Base-by-base conservation (phyloP, 2,797 vertebrate genomes). In the Gorsachius magnificus region DNA sequence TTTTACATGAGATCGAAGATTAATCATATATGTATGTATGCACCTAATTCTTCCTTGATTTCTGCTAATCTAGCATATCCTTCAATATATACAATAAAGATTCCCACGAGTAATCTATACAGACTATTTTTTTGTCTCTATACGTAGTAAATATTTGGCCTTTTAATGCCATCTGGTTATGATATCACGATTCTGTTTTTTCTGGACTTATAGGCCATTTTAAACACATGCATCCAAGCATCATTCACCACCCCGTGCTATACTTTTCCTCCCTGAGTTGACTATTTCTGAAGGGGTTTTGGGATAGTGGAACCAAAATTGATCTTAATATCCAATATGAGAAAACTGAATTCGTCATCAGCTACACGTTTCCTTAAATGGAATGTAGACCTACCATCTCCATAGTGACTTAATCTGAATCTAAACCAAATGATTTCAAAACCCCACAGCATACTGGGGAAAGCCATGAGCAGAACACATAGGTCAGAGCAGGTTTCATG, bases 1-100 rank as follows among this genome's bases (percentile, higher is more conserved):
- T 60, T 83, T 80, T 53, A 43, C 33, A 31, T 17, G 38, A 79
- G 28, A 48, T 69, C 57, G 11, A 75, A 89, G 91, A 66, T 70
- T 91, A 65, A 11, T 93, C 82, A 64, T 58, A 87, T 81, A 38
- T 74, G 83, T 81, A 38, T 74, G 83, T 76, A 88, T 77, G 90
- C 88, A 65, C 64, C 56, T 87, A 95, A 94, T 92, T 95, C 38
- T 94, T 92, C 94, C 80, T 93, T 65, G 57, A 75, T 94, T 97
- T 90, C 91, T 92, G 64, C 76, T 95, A 57, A 85, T 83, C 90
- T 70, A 75, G n/a, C 87, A 36, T 94, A 91, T 53, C 38, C 53
- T 85, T 89, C 83, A 86, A 64, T 57, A 88, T 45, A 89, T 38
- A n/a, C 13, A 77, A 86, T 83, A 92, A 74, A 54, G 51, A 89